Evolutionary conservation across 2,888 invertebrate genomes (phyloP).

Genomic region (Dryocosmus kuriphilus): DNA sequence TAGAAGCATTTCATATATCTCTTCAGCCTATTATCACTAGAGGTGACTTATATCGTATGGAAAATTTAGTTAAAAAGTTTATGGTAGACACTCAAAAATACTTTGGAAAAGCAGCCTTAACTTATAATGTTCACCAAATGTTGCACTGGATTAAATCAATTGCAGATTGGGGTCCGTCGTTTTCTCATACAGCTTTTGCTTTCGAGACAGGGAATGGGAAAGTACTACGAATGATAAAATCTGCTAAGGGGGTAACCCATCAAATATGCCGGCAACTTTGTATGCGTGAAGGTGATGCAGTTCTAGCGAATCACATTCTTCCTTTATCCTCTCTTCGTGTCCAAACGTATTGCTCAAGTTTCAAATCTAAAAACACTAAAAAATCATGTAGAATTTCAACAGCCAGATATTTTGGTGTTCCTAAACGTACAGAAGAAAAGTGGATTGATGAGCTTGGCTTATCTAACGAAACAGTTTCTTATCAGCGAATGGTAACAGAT

Average conservation of each 20-base stretch:
- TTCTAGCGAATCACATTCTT: background rate
- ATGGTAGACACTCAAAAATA: background rate
- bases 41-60: no score
- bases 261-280: background rate
- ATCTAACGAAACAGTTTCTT: background rate
- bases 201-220: no score
- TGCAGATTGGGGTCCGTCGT: background rate
- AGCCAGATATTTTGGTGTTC: slow-evolving; percentile 14
- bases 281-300: background rate
- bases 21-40: no score
- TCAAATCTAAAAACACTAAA: background rate
- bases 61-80: no score
- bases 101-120: background rate
- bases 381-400: background rate
- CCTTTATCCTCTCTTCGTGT: background rate
- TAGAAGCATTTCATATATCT: no score
- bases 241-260: no score
- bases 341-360: background rate
- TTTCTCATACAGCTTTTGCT: no score
- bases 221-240: no score
- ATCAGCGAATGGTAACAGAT: slow-evolving; percentile 19
- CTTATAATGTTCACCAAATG: background rate
- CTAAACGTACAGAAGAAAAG: background rate
- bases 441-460: background rate
- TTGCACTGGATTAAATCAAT: background rate